These are phyloP conservation scores for Cyclargus thomasi DNA, from an alignment of 1,140 invertebrate genomes.

Conservation along the genomic window DNA sequence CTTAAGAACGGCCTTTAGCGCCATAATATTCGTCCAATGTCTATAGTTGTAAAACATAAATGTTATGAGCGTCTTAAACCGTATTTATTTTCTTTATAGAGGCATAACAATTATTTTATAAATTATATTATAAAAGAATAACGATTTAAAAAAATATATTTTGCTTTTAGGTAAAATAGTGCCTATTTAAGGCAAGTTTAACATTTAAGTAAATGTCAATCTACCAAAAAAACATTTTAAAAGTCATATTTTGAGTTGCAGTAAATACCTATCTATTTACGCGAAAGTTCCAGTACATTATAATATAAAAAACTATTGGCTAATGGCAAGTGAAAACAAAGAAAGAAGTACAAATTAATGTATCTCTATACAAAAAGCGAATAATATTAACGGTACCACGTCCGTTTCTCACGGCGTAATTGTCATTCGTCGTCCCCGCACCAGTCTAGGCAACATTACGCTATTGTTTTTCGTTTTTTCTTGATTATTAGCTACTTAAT, in stretches of 20 bases:
- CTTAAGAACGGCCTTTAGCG: not conserved
- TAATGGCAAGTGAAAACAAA: slow-evolving; percentile 12
- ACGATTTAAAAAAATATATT: not conserved
- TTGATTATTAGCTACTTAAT: slow-evolving; percentile 7
- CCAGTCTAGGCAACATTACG: slow-evolving; percentile 16
- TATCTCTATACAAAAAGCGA: slow-evolving; percentile 17
- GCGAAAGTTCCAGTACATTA: not conserved
- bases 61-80: not conserved
- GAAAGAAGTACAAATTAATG: slow-evolving; percentile 11
- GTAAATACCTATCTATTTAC: not conserved
- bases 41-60: too few species aligned
- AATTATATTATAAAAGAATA: not conserved
- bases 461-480: slow-evolving; percentile 17
- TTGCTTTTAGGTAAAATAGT: not conserved
- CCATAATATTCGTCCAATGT: not conserved
- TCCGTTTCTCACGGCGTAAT: slow-evolving; percentile 27
- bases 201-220: not conserved
- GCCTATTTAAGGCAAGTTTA: not conserved
- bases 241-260: not conserved
- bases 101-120: too few species aligned
- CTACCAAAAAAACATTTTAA: not conserved
- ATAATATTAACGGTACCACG: slow-evolving; percentile 25
- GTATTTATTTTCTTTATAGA: not conserved
- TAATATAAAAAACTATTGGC: not conserved
- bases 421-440: slow-evolving; percentile 20